Evolutionary conservation across 2,888 invertebrate genomes (phyloP), one percentile per base, ranked within the genome.

Genomic region (Ectropis crepuscularia): DNA sequence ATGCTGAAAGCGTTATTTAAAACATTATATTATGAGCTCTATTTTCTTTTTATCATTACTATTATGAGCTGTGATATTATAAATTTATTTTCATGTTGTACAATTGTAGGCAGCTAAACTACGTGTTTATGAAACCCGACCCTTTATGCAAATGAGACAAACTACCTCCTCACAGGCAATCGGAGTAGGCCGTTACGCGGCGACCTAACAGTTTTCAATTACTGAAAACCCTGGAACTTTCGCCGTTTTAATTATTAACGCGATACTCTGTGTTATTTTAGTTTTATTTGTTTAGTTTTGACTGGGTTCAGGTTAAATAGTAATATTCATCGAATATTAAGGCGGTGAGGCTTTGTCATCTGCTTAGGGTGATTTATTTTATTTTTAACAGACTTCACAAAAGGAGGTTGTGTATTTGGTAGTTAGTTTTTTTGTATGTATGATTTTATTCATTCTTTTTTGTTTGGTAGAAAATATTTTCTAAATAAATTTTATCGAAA

Each of bases 21-120:
- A 28, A 4, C 16, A 28, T 28, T 28, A 28, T 28, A 28, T n/a
- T n/a, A n/a, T n/a, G n/a, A n/a, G n/a, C n/a, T n/a, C n/a, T n/a
- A n/a, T n/a, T n/a, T n/a, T n/a, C n/a, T 46, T 2, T 5, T 46
- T 16, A 7, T 5, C 45, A 45, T 9, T 75, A 78, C 81, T 75
- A 78, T 81, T 86, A 86, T 85, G 78, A 83, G 79, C 80, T 76
- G 73, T 75, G 71, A 79, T 79, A 78, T 79, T 81, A 80, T 74
- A 73, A 74, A 78, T 76, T 80, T 78, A 79, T 80, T 76, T 71
- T 73, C 74, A 68, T 69, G 64, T 72, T 74, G 73, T 74, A 69
- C 62, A 65, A 72, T 57, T 63, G 65, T 68, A 62, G 62, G 49
- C 53, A 36, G 50, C 45, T 59, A 63, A 58, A 61, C 58, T 55